Percentiles rank a stretch among this genome's conserved stretches.
Evolutionary conservation across 2,113 vertebrate species (phyloP).

Genomic region (Carassius auratus): DNA sequence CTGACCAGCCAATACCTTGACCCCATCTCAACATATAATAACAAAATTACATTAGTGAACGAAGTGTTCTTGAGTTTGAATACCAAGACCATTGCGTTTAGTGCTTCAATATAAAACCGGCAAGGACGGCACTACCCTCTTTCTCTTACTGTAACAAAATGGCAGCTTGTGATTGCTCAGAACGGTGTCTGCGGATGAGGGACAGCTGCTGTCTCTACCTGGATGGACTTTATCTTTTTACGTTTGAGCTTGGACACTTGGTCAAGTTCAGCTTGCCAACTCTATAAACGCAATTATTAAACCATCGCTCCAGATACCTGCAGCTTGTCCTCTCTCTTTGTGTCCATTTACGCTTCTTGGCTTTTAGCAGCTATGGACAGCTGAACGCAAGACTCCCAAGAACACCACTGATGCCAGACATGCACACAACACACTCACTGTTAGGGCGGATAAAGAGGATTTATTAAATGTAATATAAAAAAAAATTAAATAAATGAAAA

Average conservation of each 20-base stretch:
- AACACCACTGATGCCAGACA: constrained; percentile 11
- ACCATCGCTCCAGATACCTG: constrained; percentile 51
- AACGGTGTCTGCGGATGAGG: constrained; percentile 43
- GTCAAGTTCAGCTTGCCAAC: constrained; percentile 62
- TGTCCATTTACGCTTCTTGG: constrained; percentile 27
- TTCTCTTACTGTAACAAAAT: background rate
- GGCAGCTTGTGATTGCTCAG: constrained; percentile 11
- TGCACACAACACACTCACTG: background rate
- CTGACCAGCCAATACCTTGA: background rate
- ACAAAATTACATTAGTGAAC: background rate
- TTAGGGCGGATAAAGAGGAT: background rate
- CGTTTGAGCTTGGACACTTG: constrained; percentile 59
- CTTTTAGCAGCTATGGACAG: constrained; percentile 31
- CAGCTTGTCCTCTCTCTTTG: background rate
- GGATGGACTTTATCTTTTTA: constrained; percentile 41
- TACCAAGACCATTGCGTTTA: background rate
- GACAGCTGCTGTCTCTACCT: constrained; percentile 57
- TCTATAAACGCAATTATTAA: constrained; percentile 67
- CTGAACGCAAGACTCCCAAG: background rate
- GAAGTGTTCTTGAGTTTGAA: background rate
- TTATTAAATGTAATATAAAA: too few relatives aligned
- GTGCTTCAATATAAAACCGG: background rate
- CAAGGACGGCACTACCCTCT: background rate
- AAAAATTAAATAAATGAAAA: too few relatives aligned
- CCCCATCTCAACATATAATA: background rate